Conservation (phyloP, 2,888 invertebrate species). For the Philaethria dido region DNA sequence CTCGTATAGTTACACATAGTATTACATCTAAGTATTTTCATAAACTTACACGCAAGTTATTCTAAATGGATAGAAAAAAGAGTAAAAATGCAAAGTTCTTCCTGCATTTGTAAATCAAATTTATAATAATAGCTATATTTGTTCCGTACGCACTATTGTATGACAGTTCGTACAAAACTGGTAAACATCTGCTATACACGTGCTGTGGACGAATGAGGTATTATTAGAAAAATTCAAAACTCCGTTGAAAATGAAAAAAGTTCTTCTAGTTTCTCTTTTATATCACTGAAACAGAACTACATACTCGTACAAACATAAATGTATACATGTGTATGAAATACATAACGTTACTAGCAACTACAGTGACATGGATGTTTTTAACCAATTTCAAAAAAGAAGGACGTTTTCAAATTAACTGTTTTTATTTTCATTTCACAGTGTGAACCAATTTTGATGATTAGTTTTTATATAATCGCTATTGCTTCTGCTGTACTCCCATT, state of each 20-base stretch:
- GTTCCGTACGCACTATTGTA: not conserved
- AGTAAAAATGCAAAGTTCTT: too few species aligned
- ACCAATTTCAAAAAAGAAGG: too few species aligned
- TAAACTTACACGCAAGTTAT: too few species aligned
- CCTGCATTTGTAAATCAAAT: not conserved
- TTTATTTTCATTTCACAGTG: too few species aligned
- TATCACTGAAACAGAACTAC: slow-evolving; percentile 6
- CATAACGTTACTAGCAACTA: not conserved
- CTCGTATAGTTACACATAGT: too few species aligned
- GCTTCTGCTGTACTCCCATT: too few species aligned
- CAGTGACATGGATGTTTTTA: not conserved
- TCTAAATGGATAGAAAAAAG: too few species aligned
- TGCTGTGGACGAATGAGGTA: slow-evolving; percentile 13
- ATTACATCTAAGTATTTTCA: too few species aligned
- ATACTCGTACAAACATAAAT: not conserved
- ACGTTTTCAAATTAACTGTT: too few species aligned
- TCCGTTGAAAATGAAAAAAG: slow-evolving; percentile 24
- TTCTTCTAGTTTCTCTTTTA: slow-evolving; percentile 27
- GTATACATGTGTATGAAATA: not conserved
- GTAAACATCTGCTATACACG: not conserved
- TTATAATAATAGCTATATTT: not conserved
- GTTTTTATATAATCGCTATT: too few species aligned
- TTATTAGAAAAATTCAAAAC: slow-evolving; percentile 27
- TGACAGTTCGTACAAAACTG: not conserved
- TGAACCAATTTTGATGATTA: too few species aligned